Evolutionary conservation across 1,140 invertebrate genomes (phyloP), one percentile per base, ranked within the genome.

Genomic region (Papilio xuthus): DNA sequence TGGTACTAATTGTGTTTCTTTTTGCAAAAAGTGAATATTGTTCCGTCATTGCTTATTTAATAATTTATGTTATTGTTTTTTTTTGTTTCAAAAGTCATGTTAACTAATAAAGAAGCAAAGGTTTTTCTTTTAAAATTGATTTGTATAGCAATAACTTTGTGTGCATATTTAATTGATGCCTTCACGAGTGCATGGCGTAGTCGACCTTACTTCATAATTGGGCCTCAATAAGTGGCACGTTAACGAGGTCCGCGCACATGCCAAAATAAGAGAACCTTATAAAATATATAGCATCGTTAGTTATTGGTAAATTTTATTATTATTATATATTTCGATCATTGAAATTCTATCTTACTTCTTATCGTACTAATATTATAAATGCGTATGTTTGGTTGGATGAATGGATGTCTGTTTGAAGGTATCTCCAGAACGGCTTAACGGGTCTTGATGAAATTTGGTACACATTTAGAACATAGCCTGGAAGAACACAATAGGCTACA

Each of bases 201-300:
- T 76, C 74, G 74, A 76, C 56, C 53, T 76, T 76, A 76, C 74
- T 76, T 76, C 56, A 76, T 76, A 76, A 76, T 76, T 76, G 74
- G 74, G 56, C 74, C 74, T 76, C 74, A 76, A 76, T 76, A 76
- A 76, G 74, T 76, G 74, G 53, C 60, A 63, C 74, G 74, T 56
- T 76, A 76, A 76, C 74, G 74, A 76, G 74, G 74, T 76, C 74
- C 74, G 74, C 53, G 53, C 74, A 75, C 50, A 76, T 76, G 74
- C 74, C 74, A 76, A 42, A 76, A 63, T 63, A 76, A 32, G 74
- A 76, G 53, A 76, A 76, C 74, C 63, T 63, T 76, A 42, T 63
- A 60, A 76, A 75, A 50, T 75, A 75, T 75, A 76, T 13, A 15
- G n/a, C 50, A 42, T 76, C 53, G 74, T 76, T 76, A 63, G 28